These are phyloP conservation scores for Aphelinus atriplicis DNA, from an alignment of 1,140 invertebrate genomes.

Conservation along the genomic window DNA sequence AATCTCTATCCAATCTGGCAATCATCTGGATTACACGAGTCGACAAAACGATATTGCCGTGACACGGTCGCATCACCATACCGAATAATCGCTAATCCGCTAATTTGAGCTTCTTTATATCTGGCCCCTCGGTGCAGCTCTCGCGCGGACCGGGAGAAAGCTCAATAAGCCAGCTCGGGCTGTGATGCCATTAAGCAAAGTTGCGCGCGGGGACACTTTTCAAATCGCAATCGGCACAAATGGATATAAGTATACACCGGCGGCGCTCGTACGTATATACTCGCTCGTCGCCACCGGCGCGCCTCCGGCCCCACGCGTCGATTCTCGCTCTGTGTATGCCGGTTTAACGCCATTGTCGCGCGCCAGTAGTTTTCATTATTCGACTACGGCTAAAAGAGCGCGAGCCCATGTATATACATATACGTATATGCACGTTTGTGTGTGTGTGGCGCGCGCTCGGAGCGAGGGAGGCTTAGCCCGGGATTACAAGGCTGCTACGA, in stretches of 20 bases:
- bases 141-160: neutral
- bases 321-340: neutral
- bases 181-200: neutral
- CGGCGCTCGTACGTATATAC: too few relatives aligned
- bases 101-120: too few relatives aligned
- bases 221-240: neutral
- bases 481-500: constrained; percentile 33
- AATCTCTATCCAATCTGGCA: too few relatives aligned
- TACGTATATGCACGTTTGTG: too few relatives aligned
- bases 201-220: neutral
- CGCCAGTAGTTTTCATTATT: constrained; percentile 27
- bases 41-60: too few relatives aligned
- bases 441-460: neutral
- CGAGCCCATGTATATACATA: neutral
- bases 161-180: neutral
- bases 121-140: too few relatives aligned
- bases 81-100: too few relatives aligned
- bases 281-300: too few relatives aligned
- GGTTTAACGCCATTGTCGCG: constrained; percentile 18
- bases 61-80: too few relatives aligned
- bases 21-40: too few relatives aligned
- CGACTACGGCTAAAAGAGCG: neutral
- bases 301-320: too few relatives aligned
- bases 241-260: too few relatives aligned
- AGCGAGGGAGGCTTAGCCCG: constrained; percentile 29